Conservation (phyloP, 1,140 invertebrate genomes). For the Lepidostoma basale region DNA sequence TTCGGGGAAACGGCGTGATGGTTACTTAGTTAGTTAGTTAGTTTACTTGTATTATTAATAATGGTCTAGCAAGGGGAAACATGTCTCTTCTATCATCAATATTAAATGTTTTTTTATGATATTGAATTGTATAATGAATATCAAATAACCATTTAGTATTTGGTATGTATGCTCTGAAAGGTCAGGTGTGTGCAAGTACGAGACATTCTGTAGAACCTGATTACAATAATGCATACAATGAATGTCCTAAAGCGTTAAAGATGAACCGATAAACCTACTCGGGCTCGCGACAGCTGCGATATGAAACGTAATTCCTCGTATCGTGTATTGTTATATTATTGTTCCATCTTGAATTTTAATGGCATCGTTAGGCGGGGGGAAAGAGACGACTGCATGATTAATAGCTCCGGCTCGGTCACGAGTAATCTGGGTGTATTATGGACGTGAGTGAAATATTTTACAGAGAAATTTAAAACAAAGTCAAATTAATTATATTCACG, state of each 20-base stretch:
- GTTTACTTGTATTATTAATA: too few relatives aligned
- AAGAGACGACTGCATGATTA: conserved; percentile 17
- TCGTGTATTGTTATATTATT: conserved; percentile 22
- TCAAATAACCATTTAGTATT: too few relatives aligned
- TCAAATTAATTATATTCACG: not conserved
- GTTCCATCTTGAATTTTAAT: conserved; percentile 28
- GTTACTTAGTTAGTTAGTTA: too few relatives aligned
- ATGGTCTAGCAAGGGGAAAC: too few relatives aligned
- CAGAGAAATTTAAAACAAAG: not conserved
- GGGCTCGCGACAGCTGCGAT: not conserved
- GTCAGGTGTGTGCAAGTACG: too few relatives aligned
- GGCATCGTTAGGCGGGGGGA: conserved; percentile 10
- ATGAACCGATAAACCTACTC: conserved; percentile 13
- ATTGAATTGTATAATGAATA: too few relatives aligned
- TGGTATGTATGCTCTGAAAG: too few relatives aligned
- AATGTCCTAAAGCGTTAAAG: conserved; percentile 10
- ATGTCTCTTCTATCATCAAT: too few relatives aligned
- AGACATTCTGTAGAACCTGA: too few relatives aligned
- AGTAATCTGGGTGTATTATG: conserved; percentile 13
- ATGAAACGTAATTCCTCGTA: conserved; percentile 21
- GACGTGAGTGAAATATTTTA: conserved; percentile 10
- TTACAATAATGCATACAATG: too few relatives aligned
- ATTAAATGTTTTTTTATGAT: too few relatives aligned
- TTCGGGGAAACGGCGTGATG: too few relatives aligned
- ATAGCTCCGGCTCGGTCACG: conserved; percentile 17